A percentile compares a stretch with the other conserved stretches of the same genome.
phyloP scores from a whole-genome alignment of 2,888 invertebrate genomes.

The Antheraea yamamai region DNA sequence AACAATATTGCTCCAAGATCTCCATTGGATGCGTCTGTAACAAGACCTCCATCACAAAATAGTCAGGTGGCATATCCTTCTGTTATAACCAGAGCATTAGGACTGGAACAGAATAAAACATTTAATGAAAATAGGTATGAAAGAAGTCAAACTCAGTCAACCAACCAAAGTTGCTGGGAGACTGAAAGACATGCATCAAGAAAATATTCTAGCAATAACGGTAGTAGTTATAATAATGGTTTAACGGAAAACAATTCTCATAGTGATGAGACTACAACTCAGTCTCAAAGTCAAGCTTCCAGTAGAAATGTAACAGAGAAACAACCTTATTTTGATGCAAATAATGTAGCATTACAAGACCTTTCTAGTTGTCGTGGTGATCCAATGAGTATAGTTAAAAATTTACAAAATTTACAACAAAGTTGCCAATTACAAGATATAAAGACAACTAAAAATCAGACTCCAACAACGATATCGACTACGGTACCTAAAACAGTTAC shows the following conservation, averaged over 20 bases:
- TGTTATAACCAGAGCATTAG: constrained; percentile 89
- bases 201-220: constrained; percentile 75
- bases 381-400: constrained; percentile 89
- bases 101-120: constrained; percentile 82
- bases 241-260: constrained; percentile 76
- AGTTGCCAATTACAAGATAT: constrained; percentile 83
- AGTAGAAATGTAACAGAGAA: constrained; percentile 79
- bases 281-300: constrained; percentile 71
- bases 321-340: constrained; percentile 85
- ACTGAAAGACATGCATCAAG: constrained; percentile 74
- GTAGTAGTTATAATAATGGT: constrained; percentile 65
- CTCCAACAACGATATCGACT: constrained; percentile 52
- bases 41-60: constrained; percentile 83
- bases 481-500: constrained; percentile 55
- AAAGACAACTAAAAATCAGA: constrained; percentile 72
- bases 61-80: constrained; percentile 90
- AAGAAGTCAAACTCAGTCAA: constrained; percentile 72
- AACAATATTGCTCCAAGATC: constrained; percentile 84
- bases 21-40: constrained; percentile 86
- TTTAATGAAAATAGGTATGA: constrained; percentile 81
- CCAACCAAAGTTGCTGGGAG: constrained; percentile 83
- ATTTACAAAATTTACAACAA: constrained; percentile 84
- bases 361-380: constrained; percentile 88
- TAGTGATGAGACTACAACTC: constrained; percentile 66
- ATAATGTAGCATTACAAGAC: constrained; percentile 85